phyloP scores from a whole-genome alignment of 2,113 vertebrate species.

The Rafetus swinhoei region DNA sequence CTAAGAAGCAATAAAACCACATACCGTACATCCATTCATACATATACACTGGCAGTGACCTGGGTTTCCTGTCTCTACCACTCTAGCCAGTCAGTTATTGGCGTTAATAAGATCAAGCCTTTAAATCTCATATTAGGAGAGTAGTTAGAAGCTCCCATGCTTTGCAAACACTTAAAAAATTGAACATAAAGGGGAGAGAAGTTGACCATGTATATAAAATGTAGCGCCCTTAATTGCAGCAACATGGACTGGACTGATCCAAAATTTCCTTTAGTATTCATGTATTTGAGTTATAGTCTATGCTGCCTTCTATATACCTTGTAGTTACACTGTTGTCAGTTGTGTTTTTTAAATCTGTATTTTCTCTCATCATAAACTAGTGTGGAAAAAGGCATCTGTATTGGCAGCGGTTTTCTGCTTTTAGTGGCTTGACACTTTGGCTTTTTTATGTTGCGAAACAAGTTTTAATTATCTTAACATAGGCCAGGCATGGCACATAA shows the following conservation, averaged over 20 bases:
- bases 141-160: conserved; percentile 11
- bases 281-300: conserved; percentile 46
- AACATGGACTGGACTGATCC: neutral
- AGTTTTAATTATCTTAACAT: conserved; percentile 81
- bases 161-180: conserved; percentile 46
- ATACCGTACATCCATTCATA: neutral
- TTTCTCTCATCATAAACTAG: conserved; percentile 77
- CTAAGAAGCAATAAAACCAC: neutral
- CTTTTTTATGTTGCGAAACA: conserved; percentile 74
- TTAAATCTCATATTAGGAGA: neutral
- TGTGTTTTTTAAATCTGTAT: conserved; percentile 76
- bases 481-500: conserved; percentile 78
- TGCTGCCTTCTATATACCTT: conserved; percentile 36
- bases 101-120: neutral
- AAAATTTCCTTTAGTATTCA: conserved; percentile 14
- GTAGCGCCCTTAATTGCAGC: conserved; percentile 18
- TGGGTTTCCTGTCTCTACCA: neutral
- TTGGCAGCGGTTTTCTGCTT: conserved; percentile 68
- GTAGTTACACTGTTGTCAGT: conserved; percentile 61
- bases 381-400: conserved; percentile 72
- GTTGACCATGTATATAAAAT: conserved; percentile 46
- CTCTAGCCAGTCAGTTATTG: neutral
- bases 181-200: conserved; percentile 9
- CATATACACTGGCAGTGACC: neutral
- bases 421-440: conserved; percentile 78